These are phyloP conservation scores for Girardia tigrina DNA, from an alignment of 2,888 invertebrate species.

Conservation along the genomic window DNA sequence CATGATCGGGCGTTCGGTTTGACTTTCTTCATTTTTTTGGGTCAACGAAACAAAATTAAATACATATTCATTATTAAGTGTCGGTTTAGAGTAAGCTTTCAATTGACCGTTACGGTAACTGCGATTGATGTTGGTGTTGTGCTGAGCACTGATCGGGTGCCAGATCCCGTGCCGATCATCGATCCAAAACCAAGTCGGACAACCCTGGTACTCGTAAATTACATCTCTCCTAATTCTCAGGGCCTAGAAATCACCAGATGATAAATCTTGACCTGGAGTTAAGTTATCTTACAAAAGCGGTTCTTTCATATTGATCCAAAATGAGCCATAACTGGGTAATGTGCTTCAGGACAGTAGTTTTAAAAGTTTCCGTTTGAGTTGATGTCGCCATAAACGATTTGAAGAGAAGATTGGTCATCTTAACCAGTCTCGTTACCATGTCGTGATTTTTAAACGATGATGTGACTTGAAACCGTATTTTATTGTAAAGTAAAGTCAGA, in stretches of 20 bases:
- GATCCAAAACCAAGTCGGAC: slow-evolving; percentile 63
- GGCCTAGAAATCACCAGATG: background rate
- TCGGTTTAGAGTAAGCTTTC: background rate
- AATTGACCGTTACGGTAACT: background rate
- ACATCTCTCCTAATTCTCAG: background rate
- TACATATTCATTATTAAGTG: background rate
- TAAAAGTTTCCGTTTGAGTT: background rate
- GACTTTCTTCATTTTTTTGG: background rate
- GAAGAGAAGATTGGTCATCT: background rate
- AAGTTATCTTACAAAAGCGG: background rate
- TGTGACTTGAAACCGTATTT: background rate
- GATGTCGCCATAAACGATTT: background rate
- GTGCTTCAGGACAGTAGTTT: background rate
- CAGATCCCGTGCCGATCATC: slow-evolving; percentile 68
- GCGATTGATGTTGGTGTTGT: background rate
- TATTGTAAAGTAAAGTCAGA: background rate
- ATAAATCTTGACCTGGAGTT: background rate
- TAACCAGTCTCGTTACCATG: background rate
- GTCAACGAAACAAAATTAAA: background rate
- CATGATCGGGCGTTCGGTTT: background rate
- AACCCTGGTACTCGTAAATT: background rate
- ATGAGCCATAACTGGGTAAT: background rate
- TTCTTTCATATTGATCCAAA: background rate
- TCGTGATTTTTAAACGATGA: background rate
- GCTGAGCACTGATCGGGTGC: slow-evolving; percentile 52